phyloP scores from a whole-genome alignment of 2,797 vertebrate genomes.

The Lycodopsis pacificus region DNA sequence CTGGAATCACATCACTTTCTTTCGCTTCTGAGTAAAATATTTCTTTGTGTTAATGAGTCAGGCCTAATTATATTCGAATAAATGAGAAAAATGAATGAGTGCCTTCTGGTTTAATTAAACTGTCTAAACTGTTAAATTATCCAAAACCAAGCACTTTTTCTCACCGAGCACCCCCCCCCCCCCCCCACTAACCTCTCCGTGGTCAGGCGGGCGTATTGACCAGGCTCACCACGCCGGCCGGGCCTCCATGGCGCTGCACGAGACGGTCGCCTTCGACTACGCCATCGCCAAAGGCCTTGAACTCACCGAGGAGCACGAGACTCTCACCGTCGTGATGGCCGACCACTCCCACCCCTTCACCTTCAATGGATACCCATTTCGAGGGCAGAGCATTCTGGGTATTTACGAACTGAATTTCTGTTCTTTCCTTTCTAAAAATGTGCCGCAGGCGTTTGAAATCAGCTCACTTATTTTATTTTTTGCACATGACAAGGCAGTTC shows the following conservation, averaged over 20 bases:
- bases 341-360: conserved; percentile 85
- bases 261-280: conserved; percentile 79
- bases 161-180: too few relatives aligned
- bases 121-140: neutral
- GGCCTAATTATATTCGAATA: neutral
- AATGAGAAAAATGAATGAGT: neutral
- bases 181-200: neutral
- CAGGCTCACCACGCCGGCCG: conserved; percentile 83
- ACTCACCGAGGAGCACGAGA: conserved; percentile 82
- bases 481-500: neutral
- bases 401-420: conserved; percentile 26
- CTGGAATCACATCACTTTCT: conserved; percentile 1
- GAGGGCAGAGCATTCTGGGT: conserved; percentile 87
- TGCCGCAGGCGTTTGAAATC: neutral
- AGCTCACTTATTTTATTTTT: neutral
- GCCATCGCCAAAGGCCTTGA: conserved; percentile 80
- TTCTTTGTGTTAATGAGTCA: neutral
- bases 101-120: neutral
- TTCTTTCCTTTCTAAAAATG: too few relatives aligned
- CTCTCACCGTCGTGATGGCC: conserved; percentile 82
- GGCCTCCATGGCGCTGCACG: conserved; percentile 83
- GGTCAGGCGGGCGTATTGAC: conserved; percentile 86
- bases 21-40: neutral
- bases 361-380: conserved; percentile 83
- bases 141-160: neutral